Base-by-base conservation (phyloP, 2,113 vertebrate species). In the Spea bombifrons region DNA sequence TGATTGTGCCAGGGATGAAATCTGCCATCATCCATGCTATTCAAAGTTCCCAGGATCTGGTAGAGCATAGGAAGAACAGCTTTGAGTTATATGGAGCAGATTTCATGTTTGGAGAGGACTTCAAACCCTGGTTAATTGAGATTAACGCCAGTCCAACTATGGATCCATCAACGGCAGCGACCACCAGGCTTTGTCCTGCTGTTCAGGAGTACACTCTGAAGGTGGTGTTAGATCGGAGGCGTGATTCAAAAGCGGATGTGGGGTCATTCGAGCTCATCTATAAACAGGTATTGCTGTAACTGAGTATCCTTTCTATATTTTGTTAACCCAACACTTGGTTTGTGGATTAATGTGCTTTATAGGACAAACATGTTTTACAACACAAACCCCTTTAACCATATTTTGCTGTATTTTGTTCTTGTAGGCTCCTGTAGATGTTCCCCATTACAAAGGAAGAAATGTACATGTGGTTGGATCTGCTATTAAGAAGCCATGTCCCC, bases 51-150 rank as follows among this genome's bases (percentile, higher is more conserved):
- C 96, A 94, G 84, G 94, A 97, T n/a, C 78, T 89, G 0, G 92
- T 98, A 8, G 89, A 91, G 81, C 86, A 87, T 43, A 93, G 93
- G 8, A 96, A 93, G 82, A 87, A 89, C 83, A 96, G 95, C 86
- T 99, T 98, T 0, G 96, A 96, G 88, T 93, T 99, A 10, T 99
- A 96, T 0, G 97, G 97, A 0, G 97, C 96, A 0, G 96, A 98
- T 83, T 98, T 98, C 43, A 86, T 97, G 71, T 85, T 97, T 0
- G 96, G 94, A 4, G 88, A 91, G 75, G 91, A 98, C 61, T 94
- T 92, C 81, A 91, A 88, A 63, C 96, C 97, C 59, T 99, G 97
- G 96, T 88, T 99, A 63, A 91, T 99, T 0, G 96, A 98, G 87
- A 94, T 99, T 87, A 99, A 97, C 0, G 87, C 92, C 84, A 96